phyloP scores from a whole-genome alignment of 2,888 invertebrate genomes.

The Entomobrya multifasciata region DNA sequence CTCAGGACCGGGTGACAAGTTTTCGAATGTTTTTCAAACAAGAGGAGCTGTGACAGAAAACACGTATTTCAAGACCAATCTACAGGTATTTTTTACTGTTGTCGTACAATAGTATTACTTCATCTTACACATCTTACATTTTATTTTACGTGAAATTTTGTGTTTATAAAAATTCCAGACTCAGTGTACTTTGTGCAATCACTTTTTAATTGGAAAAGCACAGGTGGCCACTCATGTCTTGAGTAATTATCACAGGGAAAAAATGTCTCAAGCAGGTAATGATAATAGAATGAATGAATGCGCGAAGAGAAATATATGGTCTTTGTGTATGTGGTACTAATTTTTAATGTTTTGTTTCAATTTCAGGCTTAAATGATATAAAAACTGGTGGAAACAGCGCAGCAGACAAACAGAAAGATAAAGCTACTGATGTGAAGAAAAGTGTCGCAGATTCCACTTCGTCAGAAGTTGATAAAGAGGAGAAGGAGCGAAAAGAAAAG shows the following conservation, averaged over 20 bases:
- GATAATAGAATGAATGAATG: no score
- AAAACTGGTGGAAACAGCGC: not conserved
- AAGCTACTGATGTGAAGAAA: not conserved
- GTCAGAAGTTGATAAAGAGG: conserved; percentile 11
- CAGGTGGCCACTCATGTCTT: conserved; percentile 74
- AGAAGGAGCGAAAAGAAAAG: not conserved
- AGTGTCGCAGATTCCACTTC: not conserved
- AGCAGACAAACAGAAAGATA: not conserved
- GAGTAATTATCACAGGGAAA: conserved; percentile 69
- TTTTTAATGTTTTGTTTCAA: not conserved
- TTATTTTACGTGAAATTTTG: not conserved
- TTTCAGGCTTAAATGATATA: not conserved
- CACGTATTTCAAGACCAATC: conserved; percentile 77
- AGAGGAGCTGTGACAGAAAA: not conserved
- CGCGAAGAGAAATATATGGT: no score
- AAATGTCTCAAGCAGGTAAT: conserved; percentile 73
- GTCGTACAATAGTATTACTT: no score
- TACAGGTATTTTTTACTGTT: conserved; percentile 75
- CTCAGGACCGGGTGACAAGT: conserved; percentile 67
- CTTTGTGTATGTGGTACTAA: no score
- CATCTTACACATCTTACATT: no score
- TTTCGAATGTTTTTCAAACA: conserved; percentile 74
- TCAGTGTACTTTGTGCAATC: conserved; percentile 75
- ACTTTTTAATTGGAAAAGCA: conserved; percentile 69
- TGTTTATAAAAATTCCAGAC: conserved; percentile 69